These are phyloP conservation scores for Tetramorium bicarinatum DNA, from an alignment of 2,888 invertebrate species.

Conservation along the genomic window DNA sequence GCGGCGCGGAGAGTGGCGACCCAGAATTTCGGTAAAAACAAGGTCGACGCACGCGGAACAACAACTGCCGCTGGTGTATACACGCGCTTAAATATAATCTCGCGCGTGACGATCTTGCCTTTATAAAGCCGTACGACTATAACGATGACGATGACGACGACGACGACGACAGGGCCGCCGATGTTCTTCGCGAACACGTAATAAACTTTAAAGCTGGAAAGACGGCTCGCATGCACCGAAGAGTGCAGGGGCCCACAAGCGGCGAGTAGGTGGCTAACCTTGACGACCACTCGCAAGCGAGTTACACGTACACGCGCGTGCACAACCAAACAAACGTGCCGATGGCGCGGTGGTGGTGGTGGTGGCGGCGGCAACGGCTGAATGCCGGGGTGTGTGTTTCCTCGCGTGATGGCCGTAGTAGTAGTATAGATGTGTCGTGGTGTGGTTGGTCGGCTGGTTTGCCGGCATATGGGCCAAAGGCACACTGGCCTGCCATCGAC, in stretches of 20 bases:
- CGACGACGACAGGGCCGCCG: constrained; percentile 33
- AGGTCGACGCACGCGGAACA: constrained; percentile 56
- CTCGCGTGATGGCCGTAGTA: constrained; percentile 36
- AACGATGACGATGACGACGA: not conserved
- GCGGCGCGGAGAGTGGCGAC: constrained; percentile 23
- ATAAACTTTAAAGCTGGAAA: constrained; percentile 73
- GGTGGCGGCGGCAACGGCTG: constrained; percentile 39
- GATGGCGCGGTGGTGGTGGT: not conserved
- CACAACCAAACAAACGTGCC: not conserved
- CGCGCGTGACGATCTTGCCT: constrained; percentile 19
- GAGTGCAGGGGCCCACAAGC: constrained; percentile 66
- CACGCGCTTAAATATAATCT: constrained; percentile 33
- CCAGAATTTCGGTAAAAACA: constrained; percentile 55
- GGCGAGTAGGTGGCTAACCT: constrained; percentile 83
- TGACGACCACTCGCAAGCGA: constrained; percentile 76
- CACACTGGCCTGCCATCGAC: constrained; percentile 40
- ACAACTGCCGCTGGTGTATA: constrained; percentile 18
- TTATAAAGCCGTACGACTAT: constrained; percentile 42
- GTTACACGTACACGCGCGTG: constrained; percentile 44
- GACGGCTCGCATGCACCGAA: constrained; percentile 69
- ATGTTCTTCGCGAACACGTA: constrained; percentile 60
- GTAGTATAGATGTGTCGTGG: constrained; percentile 47
- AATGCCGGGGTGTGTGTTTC: constrained; percentile 46
- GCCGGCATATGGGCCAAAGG: constrained; percentile 70
- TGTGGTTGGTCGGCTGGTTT: constrained; percentile 50